Conservation (phyloP, 2,797 vertebrate genomes). For the Sebastes oblongus region DNA sequence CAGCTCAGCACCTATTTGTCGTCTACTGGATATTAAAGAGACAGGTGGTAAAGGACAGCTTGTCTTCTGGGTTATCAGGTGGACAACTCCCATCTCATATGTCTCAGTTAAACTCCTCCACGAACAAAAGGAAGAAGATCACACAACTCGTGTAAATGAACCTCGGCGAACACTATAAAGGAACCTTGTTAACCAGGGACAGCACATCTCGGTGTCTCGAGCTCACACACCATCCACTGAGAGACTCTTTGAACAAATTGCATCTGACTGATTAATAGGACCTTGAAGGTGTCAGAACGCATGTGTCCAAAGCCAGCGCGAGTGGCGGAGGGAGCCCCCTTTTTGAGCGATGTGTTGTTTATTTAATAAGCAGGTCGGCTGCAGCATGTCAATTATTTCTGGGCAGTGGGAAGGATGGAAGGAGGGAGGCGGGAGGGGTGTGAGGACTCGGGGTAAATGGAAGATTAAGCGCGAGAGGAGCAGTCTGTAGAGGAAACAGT, state of each 20-base stretch:
- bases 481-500: conserved; percentile 23
- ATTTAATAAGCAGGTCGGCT: conserved; percentile 46
- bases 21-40: not conserved
- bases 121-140: not conserved
- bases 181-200: not conserved
- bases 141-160: not conserved
- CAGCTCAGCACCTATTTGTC: not conserved
- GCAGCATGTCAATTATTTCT: conserved; percentile 51
- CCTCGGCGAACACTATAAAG: not conserved
- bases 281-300: conserved; percentile 26
- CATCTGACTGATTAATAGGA: conserved; percentile 51
- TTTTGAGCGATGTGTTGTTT: conserved; percentile 35
- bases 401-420: conserved; percentile 1
- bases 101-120: not conserved
- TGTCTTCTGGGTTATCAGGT: not conserved
- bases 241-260: conserved; percentile 15
- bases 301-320: conserved; percentile 4
- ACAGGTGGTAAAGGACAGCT: not conserved
- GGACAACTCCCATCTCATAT: not conserved
- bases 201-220: not conserved
- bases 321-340: not conserved
- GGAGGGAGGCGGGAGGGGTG: not conserved
- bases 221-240: conserved; percentile 4
- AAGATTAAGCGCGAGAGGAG: conserved; percentile 3
- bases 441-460: not conserved